phyloP scores from a whole-genome alignment of 2,888 invertebrate genomes.

The Lapara coniferarum region DNA sequence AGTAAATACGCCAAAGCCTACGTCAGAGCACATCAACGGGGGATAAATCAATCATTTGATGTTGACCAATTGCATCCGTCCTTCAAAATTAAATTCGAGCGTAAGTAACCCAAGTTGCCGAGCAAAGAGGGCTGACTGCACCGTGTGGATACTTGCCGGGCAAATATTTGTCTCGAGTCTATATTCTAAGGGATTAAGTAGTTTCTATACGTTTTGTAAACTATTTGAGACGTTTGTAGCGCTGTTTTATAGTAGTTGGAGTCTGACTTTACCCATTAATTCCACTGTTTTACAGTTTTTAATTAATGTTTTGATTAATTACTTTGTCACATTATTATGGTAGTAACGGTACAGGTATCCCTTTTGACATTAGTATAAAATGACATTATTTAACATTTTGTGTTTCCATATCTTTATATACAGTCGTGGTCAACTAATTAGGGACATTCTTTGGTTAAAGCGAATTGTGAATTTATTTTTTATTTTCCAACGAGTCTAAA shows the following conservation, averaged over 20 bases:
- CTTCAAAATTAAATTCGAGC: conserved; percentile 6
- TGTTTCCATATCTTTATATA: too few relatives aligned
- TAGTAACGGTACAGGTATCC: too few relatives aligned
- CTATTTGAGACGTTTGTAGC: not conserved
- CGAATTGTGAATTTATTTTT: too few relatives aligned
- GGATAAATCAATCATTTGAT: not conserved
- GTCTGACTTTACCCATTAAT: not conserved
- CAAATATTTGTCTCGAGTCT: conserved; percentile 11
- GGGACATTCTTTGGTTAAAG: too few relatives aligned
- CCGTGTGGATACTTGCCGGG: not conserved
- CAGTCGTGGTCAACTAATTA: too few relatives aligned
- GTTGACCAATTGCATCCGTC: conserved; percentile 11
- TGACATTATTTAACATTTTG: too few relatives aligned
- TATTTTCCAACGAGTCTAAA: too few relatives aligned
- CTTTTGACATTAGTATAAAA: too few relatives aligned
- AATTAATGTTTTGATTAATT: not conserved
- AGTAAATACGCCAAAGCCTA: not conserved
- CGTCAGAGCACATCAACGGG: not conserved
- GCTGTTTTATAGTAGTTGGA: not conserved
- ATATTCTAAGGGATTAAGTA: not conserved
- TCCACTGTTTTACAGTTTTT: too few relatives aligned
- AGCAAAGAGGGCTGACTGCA: not conserved
- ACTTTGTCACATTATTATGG: too few relatives aligned
- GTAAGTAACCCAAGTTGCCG: not conserved
- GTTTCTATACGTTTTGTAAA: conserved; percentile 3